phyloP scores from a whole-genome alignment of 2,113 vertebrate genomes.

The Pyxicephalus adspersus region DNA sequence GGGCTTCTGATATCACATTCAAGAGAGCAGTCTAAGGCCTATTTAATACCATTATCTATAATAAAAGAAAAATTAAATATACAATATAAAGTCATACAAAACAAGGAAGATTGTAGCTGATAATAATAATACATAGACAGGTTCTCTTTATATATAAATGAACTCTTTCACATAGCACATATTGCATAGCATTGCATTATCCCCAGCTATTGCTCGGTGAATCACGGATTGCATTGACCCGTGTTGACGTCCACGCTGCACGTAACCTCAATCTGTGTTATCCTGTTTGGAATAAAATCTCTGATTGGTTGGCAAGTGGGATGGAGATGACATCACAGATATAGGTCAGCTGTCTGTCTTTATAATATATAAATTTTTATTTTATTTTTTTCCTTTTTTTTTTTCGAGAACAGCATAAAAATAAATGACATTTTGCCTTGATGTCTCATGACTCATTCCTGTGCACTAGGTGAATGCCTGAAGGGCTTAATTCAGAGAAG shows the following conservation, averaged over 20 bases:
- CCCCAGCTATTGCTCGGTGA: no score
- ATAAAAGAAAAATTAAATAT: no score
- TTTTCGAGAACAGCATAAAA: not conserved
- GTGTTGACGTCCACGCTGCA: not conserved
- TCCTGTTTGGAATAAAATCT: not conserved
- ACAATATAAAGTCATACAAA: no score
- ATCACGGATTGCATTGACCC: not conserved
- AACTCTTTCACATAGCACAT: no score
- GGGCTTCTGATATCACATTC: no score
- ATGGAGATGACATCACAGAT: slow-evolving; percentile 11
- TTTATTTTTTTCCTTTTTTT: no score
- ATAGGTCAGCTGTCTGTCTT: slow-evolving; percentile 25
- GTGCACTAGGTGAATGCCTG: slow-evolving; percentile 10
- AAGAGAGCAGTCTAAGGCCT: no score
- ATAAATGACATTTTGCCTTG: slow-evolving; percentile 18
- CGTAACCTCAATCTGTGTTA: not conserved
- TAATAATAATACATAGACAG: no score
- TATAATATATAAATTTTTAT: not conserved
- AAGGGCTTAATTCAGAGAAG: slow-evolving; percentile 36
- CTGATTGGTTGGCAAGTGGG: slow-evolving; percentile 10
- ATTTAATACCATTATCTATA: no score
- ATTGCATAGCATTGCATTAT: no score
- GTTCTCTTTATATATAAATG: no score
- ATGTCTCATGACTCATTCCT: slow-evolving; percentile 33
- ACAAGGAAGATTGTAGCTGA: no score